Evolutionary conservation across 2,797 vertebrate genomes (phyloP).

Genomic region (Carduelis carduelis): DNA sequence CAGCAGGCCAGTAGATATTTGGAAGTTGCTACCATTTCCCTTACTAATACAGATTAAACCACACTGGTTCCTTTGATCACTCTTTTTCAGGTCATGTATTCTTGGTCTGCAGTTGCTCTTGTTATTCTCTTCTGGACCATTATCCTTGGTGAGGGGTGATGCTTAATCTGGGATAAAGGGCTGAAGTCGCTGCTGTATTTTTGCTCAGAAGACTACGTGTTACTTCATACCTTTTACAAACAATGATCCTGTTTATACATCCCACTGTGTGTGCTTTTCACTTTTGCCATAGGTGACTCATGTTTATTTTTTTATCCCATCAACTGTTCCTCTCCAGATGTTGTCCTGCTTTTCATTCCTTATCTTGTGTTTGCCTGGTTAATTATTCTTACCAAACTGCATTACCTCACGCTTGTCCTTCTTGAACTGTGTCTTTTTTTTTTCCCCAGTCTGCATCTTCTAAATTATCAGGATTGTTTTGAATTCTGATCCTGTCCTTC

Average conservation of each 20-base stretch:
- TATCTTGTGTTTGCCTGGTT: background rate
- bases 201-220: background rate
- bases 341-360: background rate
- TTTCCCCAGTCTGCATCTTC: background rate
- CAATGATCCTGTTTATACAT: background rate
- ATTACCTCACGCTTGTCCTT: background rate
- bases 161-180: background rate
- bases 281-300: background rate
- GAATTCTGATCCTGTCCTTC: background rate
- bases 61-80: background rate
- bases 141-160: background rate
- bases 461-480: background rate
- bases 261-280: background rate
- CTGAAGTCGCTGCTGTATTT: background rate
- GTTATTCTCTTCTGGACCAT: background rate
- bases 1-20: background rate
- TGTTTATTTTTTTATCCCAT: background rate
- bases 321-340: background rate
- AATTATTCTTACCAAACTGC: conserved; percentile 12
- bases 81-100: background rate
- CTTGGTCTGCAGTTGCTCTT: background rate
- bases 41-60: background rate
- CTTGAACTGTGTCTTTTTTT: background rate
- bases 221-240: background rate
- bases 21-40: background rate